A percentile compares a stretch with the other conserved stretches of the same genome.
Evolutionary conservation across 2,797 vertebrate genomes (phyloP).

Genomic region (Hylomyscus alleni): DNA sequence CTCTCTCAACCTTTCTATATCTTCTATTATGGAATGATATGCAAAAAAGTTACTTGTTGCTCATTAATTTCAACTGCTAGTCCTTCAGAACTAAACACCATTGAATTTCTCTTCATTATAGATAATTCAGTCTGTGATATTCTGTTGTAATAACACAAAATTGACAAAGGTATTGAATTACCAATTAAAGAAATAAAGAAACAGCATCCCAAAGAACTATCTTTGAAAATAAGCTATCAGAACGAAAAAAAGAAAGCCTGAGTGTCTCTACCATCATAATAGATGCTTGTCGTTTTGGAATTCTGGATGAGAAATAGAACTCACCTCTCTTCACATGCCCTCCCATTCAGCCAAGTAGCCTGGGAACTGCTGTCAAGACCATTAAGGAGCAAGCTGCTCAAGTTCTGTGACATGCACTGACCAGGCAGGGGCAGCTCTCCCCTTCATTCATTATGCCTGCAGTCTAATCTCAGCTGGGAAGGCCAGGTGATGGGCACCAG

Average conservation of each 20-base stretch:
- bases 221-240: slow-evolving; percentile 28
- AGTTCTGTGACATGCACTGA: neutral
- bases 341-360: neutral
- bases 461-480: neutral
- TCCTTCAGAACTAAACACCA: neutral
- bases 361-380: neutral
- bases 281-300: neutral
- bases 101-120: neutral
- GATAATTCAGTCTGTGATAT: neutral
- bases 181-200: neutral
- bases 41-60: neutral
- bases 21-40: neutral
- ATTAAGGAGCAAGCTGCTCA: neutral
- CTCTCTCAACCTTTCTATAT: neutral
- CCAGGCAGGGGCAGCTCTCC: accelerated
- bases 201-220: neutral
- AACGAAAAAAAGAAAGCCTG: neutral
- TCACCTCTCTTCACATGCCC: neutral
- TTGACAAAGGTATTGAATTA: neutral
- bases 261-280: neutral
- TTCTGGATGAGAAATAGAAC: neutral
- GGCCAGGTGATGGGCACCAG: neutral
- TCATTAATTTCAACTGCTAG: neutral
- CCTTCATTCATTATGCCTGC: neutral
- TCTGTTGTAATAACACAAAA: neutral